These are phyloP conservation scores for Thunnus thynnus DNA, from an alignment of 2,113 vertebrate genomes.

Conservation along the genomic window DNA sequence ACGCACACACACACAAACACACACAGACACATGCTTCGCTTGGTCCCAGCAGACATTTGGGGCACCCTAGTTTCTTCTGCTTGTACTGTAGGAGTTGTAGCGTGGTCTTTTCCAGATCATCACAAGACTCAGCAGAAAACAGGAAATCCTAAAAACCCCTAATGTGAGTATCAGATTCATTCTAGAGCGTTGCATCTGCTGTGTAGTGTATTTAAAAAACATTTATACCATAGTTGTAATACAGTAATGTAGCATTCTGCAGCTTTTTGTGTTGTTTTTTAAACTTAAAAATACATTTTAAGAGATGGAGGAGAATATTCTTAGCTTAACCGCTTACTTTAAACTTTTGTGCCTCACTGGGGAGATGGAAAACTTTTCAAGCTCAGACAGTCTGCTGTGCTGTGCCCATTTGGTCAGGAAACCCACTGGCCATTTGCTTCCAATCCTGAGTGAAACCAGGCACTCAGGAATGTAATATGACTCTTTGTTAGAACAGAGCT, in stretches of 20 bases:
- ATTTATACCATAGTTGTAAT: neutral
- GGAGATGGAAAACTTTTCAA: conserved; percentile 27
- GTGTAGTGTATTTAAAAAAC: conserved; percentile 14
- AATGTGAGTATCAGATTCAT: conserved; percentile 69
- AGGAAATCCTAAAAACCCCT: conserved; percentile 47
- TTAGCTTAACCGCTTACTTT: conserved; percentile 7
- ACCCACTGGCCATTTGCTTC: conserved; percentile 69
- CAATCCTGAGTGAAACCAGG: conserved; percentile 54
- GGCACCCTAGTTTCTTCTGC: conserved; percentile 34
- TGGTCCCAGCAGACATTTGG: conserved; percentile 63
- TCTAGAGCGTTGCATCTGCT: conserved; percentile 30
- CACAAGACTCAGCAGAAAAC: conserved; percentile 34
- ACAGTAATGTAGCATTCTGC: neutral
- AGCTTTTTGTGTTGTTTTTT: conserved; percentile 11
- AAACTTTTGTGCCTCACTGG: conserved; percentile 13
- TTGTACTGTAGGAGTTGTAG: conserved; percentile 23
- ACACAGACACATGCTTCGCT: conserved; percentile 46
- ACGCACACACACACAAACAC: conserved; percentile 51
- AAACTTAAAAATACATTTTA: neutral
- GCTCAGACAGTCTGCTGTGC: conserved; percentile 30
- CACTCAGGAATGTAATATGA: conserved; percentile 59
- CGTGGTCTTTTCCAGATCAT: conserved; percentile 39
- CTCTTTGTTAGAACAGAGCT: conserved; percentile 40
- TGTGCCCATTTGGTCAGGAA: conserved; percentile 71
- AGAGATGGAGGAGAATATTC: no score